phyloP scores from a whole-genome alignment of 2,888 invertebrate species.

The Adelognathus sp. region DNA sequence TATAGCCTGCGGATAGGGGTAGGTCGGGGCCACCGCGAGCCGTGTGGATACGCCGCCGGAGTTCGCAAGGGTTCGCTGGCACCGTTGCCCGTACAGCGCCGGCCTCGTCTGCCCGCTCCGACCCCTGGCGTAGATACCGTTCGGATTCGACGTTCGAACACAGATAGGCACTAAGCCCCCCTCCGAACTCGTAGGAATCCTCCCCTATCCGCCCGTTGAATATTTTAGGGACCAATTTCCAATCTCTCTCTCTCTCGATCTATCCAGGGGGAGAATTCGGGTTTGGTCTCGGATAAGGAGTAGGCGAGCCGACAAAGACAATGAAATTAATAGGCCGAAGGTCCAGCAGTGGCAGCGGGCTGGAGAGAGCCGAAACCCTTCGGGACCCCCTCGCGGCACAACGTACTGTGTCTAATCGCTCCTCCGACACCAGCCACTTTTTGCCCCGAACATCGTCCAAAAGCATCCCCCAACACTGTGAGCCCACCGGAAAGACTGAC shows the following conservation, averaged over 20 bases:
- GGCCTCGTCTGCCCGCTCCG: constrained; percentile 13
- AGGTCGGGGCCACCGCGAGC: constrained; percentile 48
- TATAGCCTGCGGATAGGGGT: constrained; percentile 45
- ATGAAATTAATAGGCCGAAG: constrained; percentile 72
- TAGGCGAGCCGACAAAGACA: constrained; percentile 64
- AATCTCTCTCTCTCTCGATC: constrained; percentile 48
- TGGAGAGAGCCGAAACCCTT: constrained; percentile 26
- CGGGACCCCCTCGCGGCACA: constrained; percentile 14
- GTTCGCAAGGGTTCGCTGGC: constrained; percentile 57
- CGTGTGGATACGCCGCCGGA: constrained; percentile 4
- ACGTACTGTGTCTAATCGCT: constrained; percentile 50
- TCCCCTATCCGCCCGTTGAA: constrained; percentile 67
- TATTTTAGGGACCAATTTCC: constrained; percentile 78
- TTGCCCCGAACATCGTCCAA: background rate
- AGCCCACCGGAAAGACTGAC: background rate
- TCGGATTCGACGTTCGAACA: constrained; percentile 63
- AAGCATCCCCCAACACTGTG: background rate
- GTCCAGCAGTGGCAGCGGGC: constrained; percentile 11
- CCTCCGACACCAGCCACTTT: constrained; percentile 29
- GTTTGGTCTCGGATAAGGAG: constrained; percentile 16
- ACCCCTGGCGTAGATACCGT: background rate
- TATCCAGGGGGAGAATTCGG: constrained; percentile 4
- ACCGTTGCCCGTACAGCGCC: constrained; percentile 46
- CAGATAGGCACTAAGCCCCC: constrained; percentile 73
- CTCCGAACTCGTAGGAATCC: background rate